phyloP scores from a whole-genome alignment of 2,113 vertebrate genomes.

The Microcebus lehilahytsara region DNA sequence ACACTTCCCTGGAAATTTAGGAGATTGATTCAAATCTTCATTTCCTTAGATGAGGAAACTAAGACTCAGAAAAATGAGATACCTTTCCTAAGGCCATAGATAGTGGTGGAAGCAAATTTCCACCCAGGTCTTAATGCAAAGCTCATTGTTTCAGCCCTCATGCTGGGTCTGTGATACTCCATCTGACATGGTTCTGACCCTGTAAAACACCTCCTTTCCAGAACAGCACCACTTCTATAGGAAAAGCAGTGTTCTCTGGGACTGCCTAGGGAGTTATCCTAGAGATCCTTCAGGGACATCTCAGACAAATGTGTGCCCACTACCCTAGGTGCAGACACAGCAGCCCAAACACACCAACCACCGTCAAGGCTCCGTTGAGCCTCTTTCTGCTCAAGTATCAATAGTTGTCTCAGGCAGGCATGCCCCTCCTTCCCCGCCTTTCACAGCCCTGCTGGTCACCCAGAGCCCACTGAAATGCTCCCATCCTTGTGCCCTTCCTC shows the following conservation, averaged over 20 bases:
- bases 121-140: background rate
- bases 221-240: background rate
- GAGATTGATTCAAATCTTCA: background rate
- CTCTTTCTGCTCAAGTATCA: background rate
- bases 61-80: background rate
- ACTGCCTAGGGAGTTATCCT: background rate
- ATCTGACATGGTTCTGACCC: background rate
- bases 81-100: background rate
- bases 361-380: background rate
- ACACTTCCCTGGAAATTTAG: background rate
- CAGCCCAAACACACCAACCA: background rate
- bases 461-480: background rate
- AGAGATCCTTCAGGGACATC: background rate
- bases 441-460: background rate
- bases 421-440: background rate
- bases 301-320: background rate
- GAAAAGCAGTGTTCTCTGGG: background rate
- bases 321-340: background rate
- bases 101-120: background rate
- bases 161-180: background rate
- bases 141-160: background rate
- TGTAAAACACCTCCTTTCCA: too few species aligned
- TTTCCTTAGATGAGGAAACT: background rate
- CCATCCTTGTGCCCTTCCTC: background rate
- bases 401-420: too few species aligned